These are phyloP conservation scores for Chirona hameri DNA, from an alignment of 2,888 invertebrate species.

Conservation along the genomic window DNA sequence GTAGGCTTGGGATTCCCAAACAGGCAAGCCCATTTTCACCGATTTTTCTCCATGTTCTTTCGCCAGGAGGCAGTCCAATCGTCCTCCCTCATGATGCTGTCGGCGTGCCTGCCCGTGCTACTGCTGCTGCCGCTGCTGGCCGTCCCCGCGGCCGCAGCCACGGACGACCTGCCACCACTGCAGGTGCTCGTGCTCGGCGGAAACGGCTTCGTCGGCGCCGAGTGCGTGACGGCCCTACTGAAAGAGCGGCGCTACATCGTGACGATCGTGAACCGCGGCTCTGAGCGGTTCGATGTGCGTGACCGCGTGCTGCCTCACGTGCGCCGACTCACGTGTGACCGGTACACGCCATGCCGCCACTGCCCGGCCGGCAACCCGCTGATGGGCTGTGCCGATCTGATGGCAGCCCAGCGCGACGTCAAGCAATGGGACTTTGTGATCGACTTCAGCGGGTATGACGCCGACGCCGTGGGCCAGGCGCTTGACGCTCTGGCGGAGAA, in stretches of 20 bases:
- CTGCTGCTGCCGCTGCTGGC: not conserved
- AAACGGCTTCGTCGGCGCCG: conserved; percentile 51
- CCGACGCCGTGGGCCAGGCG: conserved; percentile 43
- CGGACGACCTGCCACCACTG: too few relatives aligned
- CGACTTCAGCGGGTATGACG: conserved; percentile 51
- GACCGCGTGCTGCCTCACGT: conserved; percentile 42
- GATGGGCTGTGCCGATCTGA: conserved; percentile 32
- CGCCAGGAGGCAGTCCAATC: too few relatives aligned
- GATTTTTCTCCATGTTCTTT: too few relatives aligned
- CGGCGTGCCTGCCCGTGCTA: not conserved
- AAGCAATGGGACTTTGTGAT: conserved; percentile 48
- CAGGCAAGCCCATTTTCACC: too few relatives aligned
- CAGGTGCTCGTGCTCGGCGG: conserved; percentile 49
- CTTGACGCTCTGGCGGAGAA: conserved; percentile 45
- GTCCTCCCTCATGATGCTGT: too few relatives aligned
- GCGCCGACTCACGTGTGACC: conserved; percentile 47
- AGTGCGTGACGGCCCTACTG: conserved; percentile 46
- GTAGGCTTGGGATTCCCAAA: too few relatives aligned
- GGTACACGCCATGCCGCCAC: conserved; percentile 40
- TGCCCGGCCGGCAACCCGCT: conserved; percentile 31
- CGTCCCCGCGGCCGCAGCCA: not conserved
- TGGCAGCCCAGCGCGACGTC: not conserved
- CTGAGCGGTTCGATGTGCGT: conserved; percentile 50
- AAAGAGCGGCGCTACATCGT: conserved; percentile 44
- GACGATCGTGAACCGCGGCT: conserved; percentile 49